phyloP scores from a whole-genome alignment of 2,797 vertebrate species.

The Buphagus erythrorhynchus region DNA sequence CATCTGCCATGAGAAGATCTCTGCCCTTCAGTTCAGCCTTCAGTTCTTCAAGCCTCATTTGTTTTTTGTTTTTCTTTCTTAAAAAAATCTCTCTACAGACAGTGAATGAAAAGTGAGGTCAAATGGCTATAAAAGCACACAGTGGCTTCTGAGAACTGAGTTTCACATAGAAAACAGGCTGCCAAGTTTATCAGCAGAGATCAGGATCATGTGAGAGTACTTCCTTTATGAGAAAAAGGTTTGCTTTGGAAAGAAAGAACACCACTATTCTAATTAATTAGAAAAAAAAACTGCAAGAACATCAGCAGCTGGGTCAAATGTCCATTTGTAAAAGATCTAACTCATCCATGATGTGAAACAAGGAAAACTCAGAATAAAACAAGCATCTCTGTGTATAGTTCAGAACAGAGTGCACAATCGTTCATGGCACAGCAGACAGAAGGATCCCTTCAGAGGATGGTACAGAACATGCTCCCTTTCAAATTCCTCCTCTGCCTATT shows the following conservation, averaged over 20 bases:
- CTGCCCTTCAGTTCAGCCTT: not conserved
- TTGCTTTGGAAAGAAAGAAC: not conserved
- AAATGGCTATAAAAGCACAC: not conserved
- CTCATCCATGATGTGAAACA: not conserved
- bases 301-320: not conserved
- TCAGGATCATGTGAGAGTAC: not conserved
- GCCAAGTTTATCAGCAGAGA: not conserved
- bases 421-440: not conserved
- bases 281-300: not conserved
- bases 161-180: not conserved
- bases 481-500: not conserved
- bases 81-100: not conserved
- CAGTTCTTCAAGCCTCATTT: not conserved
- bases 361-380: not conserved
- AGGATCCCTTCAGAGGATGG: not conserved
- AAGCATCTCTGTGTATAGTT: not conserved
- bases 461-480: not conserved
- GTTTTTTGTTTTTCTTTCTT: not conserved
- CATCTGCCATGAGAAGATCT: not conserved
- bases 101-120: not conserved
- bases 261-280: not conserved
- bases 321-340: not conserved
- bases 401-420: not conserved
- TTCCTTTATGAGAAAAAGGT: not conserved
- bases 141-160: constrained; percentile 20